Conservation (phyloP, 2,888 invertebrate genomes). For the Serripes groenlandicus region DNA sequence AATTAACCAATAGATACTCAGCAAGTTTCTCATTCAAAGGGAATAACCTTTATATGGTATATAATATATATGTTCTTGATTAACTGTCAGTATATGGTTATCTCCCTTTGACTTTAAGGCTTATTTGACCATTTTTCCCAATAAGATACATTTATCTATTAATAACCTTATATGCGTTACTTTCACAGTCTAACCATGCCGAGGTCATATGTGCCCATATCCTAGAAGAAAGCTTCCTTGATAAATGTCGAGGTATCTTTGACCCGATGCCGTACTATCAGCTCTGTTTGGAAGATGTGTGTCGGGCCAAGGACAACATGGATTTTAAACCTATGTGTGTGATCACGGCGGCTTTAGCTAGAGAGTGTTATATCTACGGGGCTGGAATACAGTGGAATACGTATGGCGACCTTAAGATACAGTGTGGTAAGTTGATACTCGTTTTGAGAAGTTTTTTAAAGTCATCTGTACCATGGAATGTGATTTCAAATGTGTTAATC, state of each 20-base stretch:
- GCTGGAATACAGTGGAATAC: constrained; percentile 40
- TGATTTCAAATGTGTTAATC: no score
- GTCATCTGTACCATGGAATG: no score
- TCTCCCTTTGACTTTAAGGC: no score
- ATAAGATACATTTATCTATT: neutral
- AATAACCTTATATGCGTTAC: neutral
- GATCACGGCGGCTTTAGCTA: constrained; percentile 46
- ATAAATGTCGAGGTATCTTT: constrained; percentile 26
- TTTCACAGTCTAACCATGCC: constrained; percentile 19
- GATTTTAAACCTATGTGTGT: constrained; percentile 49
- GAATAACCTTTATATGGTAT: no score
- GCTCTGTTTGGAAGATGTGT: constrained; percentile 45
- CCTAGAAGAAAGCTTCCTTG: constrained; percentile 27
- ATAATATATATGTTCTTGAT: no score
- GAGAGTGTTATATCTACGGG: constrained; percentile 39
- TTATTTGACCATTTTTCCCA: no score
- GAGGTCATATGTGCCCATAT: constrained; percentile 18
- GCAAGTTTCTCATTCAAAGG: no score
- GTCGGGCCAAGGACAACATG: constrained; percentile 17
- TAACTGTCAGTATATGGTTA: no score
- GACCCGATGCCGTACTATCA: constrained; percentile 40
- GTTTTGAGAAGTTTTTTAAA: no score
- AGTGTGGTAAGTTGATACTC: constrained; percentile 18
- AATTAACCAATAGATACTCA: no score
- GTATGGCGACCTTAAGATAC: constrained; percentile 25